These are phyloP conservation scores for Bryconaethiops microstoma DNA, from an alignment of 2,797 vertebrate species.

Conservation along the genomic window DNA sequence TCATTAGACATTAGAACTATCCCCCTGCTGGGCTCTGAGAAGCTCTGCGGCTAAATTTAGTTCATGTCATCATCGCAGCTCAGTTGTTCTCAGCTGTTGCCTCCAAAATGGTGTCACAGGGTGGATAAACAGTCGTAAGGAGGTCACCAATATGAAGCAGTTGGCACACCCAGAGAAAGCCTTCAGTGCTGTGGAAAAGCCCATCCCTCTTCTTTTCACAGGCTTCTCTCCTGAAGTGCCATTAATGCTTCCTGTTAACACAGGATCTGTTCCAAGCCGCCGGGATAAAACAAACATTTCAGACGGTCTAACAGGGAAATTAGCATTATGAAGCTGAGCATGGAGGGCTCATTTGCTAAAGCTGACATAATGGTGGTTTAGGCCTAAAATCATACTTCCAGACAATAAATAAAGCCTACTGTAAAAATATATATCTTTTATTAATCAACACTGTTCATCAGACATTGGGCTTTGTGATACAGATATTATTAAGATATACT, in stretches of 20 bases:
- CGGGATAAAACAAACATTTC: neutral
- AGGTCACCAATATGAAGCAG: conserved; percentile 27
- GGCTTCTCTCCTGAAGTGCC: neutral
- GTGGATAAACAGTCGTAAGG: conserved; percentile 51
- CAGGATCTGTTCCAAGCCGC: neutral
- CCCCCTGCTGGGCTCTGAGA: conserved; percentile 38
- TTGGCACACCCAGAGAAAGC: neutral
- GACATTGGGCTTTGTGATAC: neutral
- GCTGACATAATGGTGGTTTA: neutral
- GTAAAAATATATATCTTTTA: neutral
- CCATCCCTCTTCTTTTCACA: neutral
- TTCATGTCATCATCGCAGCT: conserved; percentile 59
- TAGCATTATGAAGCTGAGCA: neutral
- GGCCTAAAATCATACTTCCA: neutral
- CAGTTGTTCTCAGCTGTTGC: conserved; percentile 71
- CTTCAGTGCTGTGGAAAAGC: neutral
- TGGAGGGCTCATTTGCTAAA: neutral
- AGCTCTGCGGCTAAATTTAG: conserved; percentile 70
- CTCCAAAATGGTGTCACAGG: conserved; percentile 65
- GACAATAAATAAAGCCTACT: neutral
- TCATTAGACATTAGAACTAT: conserved; percentile 53
- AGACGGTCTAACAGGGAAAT: neutral
- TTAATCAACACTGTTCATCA: neutral
- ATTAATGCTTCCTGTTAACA: neutral
- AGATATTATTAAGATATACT: too few relatives aligned